A percentile compares a stretch with the other conserved stretches of the same genome.
Conservation (phyloP, 2,888 invertebrate genomes). For the Amiota mariae region DNA sequence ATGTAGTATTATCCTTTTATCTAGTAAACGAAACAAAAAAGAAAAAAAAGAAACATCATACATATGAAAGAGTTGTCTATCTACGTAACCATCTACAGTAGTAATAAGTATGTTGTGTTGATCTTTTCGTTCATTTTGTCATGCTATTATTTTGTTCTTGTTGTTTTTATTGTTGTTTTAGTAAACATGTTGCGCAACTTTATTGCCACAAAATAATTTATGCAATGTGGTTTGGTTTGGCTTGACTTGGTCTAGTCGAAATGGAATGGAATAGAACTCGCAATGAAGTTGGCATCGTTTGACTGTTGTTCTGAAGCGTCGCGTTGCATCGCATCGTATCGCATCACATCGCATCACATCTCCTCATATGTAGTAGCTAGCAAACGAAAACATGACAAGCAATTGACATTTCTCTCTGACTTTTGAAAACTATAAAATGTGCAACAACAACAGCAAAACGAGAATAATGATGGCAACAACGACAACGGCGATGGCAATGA, state of each 20-base stretch:
- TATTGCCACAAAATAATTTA: conserved; percentile 64
- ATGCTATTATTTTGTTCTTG: background rate
- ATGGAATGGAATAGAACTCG: too few species aligned
- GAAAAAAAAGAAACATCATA: too few species aligned
- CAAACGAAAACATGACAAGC: conserved; percentile 56
- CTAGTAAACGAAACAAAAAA: too few species aligned
- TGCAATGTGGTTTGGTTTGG: conserved; percentile 59
- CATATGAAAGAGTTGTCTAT: background rate
- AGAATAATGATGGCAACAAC: conserved; percentile 57
- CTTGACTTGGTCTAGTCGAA: background rate
- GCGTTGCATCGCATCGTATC: background rate
- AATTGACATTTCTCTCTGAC: conserved; percentile 67
- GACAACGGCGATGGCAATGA: conserved; percentile 36
- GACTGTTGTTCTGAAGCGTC: background rate
- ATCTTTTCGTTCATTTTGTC: too few species aligned
- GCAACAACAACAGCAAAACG: conserved; percentile 46
- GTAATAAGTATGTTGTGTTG: background rate
- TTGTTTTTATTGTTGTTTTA: conserved; percentile 38
- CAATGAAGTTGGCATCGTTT: too few species aligned
- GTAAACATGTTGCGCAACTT: conserved; percentile 59
- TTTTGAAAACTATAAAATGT: conserved; percentile 68
- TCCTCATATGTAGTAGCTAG: background rate
- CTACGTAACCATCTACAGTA: background rate
- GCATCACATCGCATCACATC: background rate
- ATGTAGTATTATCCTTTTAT: too few species aligned